A percentile compares a stretch with the other conserved stretches of the same genome.
phyloP scores from a whole-genome alignment of 2,888 invertebrate genomes.

The Liposcelis brunnea region DNA sequence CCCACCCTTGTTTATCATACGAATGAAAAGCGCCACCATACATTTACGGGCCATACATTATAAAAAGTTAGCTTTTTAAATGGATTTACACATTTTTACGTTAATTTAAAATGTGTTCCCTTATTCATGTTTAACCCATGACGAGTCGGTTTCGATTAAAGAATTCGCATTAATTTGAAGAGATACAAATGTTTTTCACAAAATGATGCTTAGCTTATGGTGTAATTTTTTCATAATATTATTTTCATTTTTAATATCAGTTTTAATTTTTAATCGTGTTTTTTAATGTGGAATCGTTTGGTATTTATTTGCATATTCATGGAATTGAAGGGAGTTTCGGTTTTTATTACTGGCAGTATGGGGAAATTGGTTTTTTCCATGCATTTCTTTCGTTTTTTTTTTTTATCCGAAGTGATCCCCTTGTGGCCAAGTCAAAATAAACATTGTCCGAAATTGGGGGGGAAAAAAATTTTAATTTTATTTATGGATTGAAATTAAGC shows the following conservation, averaged over 20 bases:
- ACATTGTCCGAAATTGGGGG: too few relatives aligned
- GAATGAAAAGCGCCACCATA: background rate
- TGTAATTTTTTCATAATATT: conserved; percentile 9
- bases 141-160: background rate
- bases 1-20: too few relatives aligned
- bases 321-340: conserved; percentile 6
- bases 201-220: conserved; percentile 3
- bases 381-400: background rate
- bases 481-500: too few relatives aligned
- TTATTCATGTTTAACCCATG: background rate
- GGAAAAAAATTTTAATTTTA: too few relatives aligned
- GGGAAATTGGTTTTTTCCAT: conserved; percentile 5
- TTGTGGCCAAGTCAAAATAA: too few relatives aligned
- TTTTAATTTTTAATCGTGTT: conserved; percentile 10
- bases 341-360: conserved; percentile 8
- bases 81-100: conserved; percentile 9
- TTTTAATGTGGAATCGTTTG: conserved; percentile 10
- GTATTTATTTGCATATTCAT: conserved; percentile 10
- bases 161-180: conserved; percentile 4
- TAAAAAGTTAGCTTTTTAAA: conserved; percentile 9
- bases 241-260: conserved; percentile 10
- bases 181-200: conserved; percentile 6
- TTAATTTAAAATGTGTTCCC: background rate
- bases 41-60: conserved; percentile 4
- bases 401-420: too few relatives aligned